Conservation (phyloP, 2,888 invertebrate genomes). For the Acrobasis consociella region DNA sequence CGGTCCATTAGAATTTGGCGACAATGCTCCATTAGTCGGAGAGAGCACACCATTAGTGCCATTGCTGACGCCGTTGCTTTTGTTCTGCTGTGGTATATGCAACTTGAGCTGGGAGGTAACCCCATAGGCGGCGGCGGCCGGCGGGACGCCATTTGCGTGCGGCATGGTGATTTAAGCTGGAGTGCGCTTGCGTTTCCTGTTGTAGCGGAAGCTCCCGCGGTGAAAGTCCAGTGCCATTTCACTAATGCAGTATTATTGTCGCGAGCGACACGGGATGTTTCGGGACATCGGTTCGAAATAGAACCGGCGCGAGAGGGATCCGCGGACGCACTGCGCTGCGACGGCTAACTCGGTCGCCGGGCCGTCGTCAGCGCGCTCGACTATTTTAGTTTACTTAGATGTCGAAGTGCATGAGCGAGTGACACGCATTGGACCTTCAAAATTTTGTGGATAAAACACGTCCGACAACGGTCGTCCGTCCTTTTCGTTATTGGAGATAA, state of each 20-base stretch:
- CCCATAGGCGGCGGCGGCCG: constrained; percentile 44
- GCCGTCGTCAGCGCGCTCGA: constrained; percentile 68
- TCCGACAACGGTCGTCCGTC: constrained; percentile 27
- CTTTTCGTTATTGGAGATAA: constrained; percentile 5
- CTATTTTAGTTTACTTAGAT: constrained; percentile 81
- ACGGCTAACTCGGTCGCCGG: constrained; percentile 80
- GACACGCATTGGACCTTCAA: constrained; percentile 72
- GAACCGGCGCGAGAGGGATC: constrained; percentile 78
- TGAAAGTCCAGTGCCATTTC: constrained; percentile 79
- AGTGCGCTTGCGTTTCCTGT: constrained; percentile 68
- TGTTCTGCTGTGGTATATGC: constrained; percentile 64
- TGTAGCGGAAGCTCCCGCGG: constrained; percentile 67
- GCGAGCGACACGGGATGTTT: constrained; percentile 67
- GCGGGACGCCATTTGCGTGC: constrained; percentile 49
- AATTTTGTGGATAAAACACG: constrained; percentile 37
- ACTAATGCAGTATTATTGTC: constrained; percentile 70
- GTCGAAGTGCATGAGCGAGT: constrained; percentile 76
- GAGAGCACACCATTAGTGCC: constrained; percentile 36
- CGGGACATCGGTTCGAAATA: constrained; percentile 76
- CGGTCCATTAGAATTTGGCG: constrained; percentile 62
- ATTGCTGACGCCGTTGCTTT: constrained; percentile 37
- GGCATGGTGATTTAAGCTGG: constrained; percentile 63
- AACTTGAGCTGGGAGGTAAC: constrained; percentile 56
- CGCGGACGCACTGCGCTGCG: constrained; percentile 78
- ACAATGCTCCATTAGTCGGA: constrained; percentile 31